Percentiles rank a stretch among this genome's conserved stretches.
Conservation (phyloP, 2,888 invertebrate species). For the Trimorus sp. region DNA sequence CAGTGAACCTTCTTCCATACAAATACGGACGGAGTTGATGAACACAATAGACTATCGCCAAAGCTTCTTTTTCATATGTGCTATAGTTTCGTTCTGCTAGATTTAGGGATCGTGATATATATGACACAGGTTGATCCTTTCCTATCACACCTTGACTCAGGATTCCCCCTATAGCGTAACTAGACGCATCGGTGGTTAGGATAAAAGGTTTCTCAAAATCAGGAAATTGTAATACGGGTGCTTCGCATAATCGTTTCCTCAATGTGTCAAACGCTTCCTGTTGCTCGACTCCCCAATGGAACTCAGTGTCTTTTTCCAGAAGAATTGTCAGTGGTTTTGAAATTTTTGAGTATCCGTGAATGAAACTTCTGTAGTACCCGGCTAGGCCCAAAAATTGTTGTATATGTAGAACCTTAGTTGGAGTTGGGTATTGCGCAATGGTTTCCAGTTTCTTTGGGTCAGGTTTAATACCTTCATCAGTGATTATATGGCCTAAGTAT, state of each 20-base stretch:
- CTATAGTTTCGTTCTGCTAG: constrained; percentile 4
- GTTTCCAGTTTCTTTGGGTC: not conserved
- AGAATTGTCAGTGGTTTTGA: not conserved
- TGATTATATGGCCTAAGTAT: too few species aligned
- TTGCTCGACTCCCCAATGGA: not conserved
- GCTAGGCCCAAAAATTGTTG: constrained; percentile 6
- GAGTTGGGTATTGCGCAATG: not conserved
- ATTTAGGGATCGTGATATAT: not conserved
- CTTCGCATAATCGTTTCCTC: not conserved
- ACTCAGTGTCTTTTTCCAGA: not conserved
- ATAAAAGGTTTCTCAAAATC: not conserved
- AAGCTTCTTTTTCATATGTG: constrained; percentile 18
- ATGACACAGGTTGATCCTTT: not conserved
- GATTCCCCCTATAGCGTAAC: not conserved
- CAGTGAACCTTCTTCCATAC: constrained; percentile 18
- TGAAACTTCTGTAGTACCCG: not conserved
- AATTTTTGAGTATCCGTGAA: not conserved
- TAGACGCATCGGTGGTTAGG: not conserved
- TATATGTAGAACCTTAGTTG: not conserved
- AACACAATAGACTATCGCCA: constrained; percentile 14
- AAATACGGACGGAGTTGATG: constrained; percentile 10
- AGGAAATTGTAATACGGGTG: not conserved
- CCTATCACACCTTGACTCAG: not conserved
- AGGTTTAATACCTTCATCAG: not conserved
- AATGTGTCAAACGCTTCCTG: not conserved